A percentile compares a stretch with the other conserved stretches of the same genome.
Evolutionary conservation across 1,140 invertebrate species (phyloP).

Genomic region (Coenobita brevimanus): DNA sequence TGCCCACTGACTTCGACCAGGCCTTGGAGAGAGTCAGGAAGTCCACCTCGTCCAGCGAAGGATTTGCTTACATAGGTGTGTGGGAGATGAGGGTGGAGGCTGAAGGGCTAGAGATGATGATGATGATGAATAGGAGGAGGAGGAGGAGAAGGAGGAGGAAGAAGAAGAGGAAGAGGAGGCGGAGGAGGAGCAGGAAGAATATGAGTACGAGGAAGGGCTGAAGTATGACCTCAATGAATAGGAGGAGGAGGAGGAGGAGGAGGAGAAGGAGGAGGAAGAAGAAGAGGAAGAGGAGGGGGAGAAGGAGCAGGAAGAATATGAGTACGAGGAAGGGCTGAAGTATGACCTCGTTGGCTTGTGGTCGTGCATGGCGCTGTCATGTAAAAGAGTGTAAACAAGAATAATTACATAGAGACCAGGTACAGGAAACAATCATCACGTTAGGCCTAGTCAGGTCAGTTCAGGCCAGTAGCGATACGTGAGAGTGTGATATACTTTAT

Average conservation of each 20-base stretch:
- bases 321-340: background rate
- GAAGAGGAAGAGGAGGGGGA: background rate
- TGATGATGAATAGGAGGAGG: no score
- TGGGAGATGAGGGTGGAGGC: background rate
- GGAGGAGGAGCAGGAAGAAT: background rate
- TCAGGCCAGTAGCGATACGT: no score
- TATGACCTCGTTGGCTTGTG: no score
- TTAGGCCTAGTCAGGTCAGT: no score
- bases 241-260: background rate
- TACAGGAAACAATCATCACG: no score
- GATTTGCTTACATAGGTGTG: constrained; percentile 92
- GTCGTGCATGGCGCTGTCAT: background rate
- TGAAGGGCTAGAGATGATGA: background rate
- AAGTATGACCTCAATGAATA: no score
- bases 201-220: background rate
- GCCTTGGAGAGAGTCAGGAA: constrained; percentile 86
- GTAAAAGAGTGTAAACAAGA: no score
- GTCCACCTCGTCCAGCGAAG: constrained; percentile 84
- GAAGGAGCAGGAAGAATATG: background rate
- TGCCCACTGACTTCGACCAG: constrained; percentile 85
- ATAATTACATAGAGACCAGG: no score
- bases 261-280: background rate
- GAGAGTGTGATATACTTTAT: no score
- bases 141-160: background rate
- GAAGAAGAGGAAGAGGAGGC: background rate